These are phyloP conservation scores for Ophiodon elongatus DNA, from an alignment of 2,113 vertebrate genomes.

Conservation along the genomic window DNA sequence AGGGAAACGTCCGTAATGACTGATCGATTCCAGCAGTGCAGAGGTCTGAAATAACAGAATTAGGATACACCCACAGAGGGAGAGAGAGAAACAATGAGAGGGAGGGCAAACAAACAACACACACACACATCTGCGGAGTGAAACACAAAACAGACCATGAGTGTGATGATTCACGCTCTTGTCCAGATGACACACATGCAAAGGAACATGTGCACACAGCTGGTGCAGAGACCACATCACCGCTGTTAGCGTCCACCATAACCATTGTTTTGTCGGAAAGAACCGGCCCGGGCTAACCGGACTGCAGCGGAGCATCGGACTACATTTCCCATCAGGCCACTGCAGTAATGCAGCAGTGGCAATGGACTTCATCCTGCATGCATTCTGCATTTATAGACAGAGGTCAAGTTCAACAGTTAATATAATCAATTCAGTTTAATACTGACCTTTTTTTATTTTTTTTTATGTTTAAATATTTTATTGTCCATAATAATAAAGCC, in stretches of 20 bases:
- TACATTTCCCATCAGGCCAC: conserved; percentile 18
- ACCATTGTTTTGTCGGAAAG: conserved; percentile 9
- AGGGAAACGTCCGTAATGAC: conserved; percentile 8
- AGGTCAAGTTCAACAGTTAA: background rate
- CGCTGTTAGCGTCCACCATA: background rate
- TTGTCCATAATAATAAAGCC: background rate
- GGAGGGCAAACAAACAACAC: conserved; percentile 21
- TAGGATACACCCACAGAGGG: background rate
- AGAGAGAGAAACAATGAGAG: background rate
- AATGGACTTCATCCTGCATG: background rate
- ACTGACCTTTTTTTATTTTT: background rate
- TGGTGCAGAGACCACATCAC: conserved; percentile 24
- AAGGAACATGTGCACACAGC: conserved; percentile 37
- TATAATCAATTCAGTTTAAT: background rate
- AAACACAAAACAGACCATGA: conserved; percentile 55
- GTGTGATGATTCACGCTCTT: conserved; percentile 26
- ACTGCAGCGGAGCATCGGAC: conserved; percentile 16
- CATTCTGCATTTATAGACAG: background rate
- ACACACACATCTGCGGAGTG: conserved; percentile 44
- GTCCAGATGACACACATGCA: conserved; percentile 46
- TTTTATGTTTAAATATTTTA: background rate
- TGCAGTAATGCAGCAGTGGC: background rate
- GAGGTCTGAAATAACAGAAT: conserved; percentile 24
- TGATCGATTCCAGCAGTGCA: conserved; percentile 4
- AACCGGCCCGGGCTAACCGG: background rate